Evolutionary conservation across 1,140 invertebrate genomes (phyloP).

Genomic region (Ceratina calcarata): DNA sequence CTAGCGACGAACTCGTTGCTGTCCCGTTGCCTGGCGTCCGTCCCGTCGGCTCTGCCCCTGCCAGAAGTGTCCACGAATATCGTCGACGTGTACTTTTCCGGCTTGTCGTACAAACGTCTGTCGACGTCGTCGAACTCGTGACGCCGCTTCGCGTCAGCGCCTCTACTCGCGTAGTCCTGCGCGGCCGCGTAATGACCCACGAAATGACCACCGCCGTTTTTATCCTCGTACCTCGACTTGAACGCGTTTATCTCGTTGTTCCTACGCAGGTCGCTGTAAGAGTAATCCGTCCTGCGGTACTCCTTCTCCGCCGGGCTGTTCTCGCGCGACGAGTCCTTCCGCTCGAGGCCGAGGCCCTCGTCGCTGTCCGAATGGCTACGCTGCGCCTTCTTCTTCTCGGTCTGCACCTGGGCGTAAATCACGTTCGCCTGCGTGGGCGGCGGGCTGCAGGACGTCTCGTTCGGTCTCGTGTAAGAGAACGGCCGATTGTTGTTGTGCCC

Average conservation of each 20-base stretch:
- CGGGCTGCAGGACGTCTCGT: slow-evolving; percentile 68
- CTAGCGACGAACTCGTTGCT: slow-evolving; percentile 64
- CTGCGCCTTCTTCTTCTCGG: slow-evolving; percentile 81
- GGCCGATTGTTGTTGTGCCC: slow-evolving; percentile 87
- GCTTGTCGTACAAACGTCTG: slow-evolving; percentile 68
- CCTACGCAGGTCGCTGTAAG: slow-evolving; percentile 69
- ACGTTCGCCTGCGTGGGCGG: slow-evolving; percentile 76
- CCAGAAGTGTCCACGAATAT: slow-evolving; percentile 81
- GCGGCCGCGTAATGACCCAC: slow-evolving; percentile 50
- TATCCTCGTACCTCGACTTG: slow-evolving; percentile 70
- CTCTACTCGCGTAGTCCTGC: slow-evolving; percentile 61
- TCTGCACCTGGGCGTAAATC: slow-evolving; percentile 88
- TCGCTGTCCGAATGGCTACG: slow-evolving; percentile 86
- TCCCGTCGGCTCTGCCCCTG: slow-evolving; percentile 84
- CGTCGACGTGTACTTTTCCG: slow-evolving; percentile 75
- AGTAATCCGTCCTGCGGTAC: slow-evolving; percentile 70
- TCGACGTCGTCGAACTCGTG: slow-evolving; percentile 73
- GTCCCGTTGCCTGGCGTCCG: slow-evolving; percentile 83
- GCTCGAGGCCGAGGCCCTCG: slow-evolving; percentile 87
- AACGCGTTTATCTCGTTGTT: slow-evolving; percentile 76
- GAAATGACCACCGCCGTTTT: slow-evolving; percentile 56
- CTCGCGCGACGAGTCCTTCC: slow-evolving; percentile 78
- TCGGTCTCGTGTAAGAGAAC: slow-evolving; percentile 87
- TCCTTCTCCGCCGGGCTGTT: slow-evolving; percentile 78
- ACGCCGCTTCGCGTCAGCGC: slow-evolving; percentile 48